Conservation (phyloP, 1,140 invertebrate species). For the Pinna nobilis region DNA sequence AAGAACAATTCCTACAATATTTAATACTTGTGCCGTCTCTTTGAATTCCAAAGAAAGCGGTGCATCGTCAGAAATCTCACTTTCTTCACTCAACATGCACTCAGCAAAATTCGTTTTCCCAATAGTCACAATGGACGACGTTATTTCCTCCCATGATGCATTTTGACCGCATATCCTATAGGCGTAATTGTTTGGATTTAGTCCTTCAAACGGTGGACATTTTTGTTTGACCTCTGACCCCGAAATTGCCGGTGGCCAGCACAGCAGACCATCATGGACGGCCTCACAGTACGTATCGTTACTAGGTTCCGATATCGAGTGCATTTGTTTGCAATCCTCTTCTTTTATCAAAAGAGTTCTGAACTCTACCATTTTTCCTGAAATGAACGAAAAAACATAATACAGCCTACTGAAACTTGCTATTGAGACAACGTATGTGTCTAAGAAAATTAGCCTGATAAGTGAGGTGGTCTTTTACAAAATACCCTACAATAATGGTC, state of each 20-base stretch:
- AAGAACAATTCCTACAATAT: constrained; percentile 19
- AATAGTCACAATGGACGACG: constrained; percentile 21
- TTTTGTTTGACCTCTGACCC: constrained; percentile 3
- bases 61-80: constrained; percentile 2
- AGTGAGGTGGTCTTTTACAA: too few relatives aligned
- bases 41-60: neutral
- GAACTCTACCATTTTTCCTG: too few relatives aligned
- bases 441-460: too few relatives aligned
- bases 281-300: constrained; percentile 17
- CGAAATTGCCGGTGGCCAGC: constrained; percentile 29
- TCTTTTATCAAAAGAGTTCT: too few relatives aligned
- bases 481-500: too few relatives aligned
- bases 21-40: constrained; percentile 6
- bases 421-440: too few relatives aligned
- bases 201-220: constrained; percentile 25
- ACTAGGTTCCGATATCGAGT: too few relatives aligned
- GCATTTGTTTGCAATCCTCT: too few relatives aligned
- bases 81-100: constrained; percentile 7
- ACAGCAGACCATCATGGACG: constrained; percentile 31
- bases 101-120: constrained; percentile 30
- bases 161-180: constrained; percentile 20
- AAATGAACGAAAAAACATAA: too few relatives aligned
- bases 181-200: constrained; percentile 7
- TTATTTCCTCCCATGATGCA: constrained; percentile 32
- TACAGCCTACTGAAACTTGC: too few relatives aligned